Percentiles rank a stretch among this genome's conserved stretches.
Evolutionary conservation across 2,797 vertebrate genomes (phyloP).

Genomic region (Gymnothorax reevesii): DNA sequence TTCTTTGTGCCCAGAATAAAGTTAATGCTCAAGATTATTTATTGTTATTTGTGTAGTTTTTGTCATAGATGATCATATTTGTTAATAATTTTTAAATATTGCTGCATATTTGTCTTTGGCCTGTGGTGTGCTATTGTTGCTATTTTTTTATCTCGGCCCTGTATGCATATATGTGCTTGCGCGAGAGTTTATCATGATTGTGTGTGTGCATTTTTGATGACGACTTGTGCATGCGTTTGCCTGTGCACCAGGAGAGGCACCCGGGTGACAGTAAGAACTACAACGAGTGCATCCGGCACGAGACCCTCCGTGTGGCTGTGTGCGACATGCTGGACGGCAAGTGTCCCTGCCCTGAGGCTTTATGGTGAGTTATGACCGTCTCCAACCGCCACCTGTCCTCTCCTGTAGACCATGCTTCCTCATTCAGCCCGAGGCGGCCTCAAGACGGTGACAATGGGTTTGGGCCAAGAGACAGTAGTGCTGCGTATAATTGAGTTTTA

Average conservation of each 20-base stretch:
- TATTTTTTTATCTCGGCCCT: background rate
- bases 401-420: background rate
- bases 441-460: too few species aligned
- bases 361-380: conserved; percentile 74
- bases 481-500: background rate
- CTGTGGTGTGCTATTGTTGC: background rate
- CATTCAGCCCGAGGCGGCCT: too few species aligned
- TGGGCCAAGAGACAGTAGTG: too few species aligned
- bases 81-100: background rate
- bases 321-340: conserved; percentile 98
- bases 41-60: too few species aligned
- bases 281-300: conserved; percentile 96
- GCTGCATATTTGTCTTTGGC: background rate
- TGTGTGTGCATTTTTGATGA: background rate
- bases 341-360: conserved; percentile 88
- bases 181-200: background rate
- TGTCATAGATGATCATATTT: background rate
- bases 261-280: conserved; percentile 98
- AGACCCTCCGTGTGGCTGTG: conserved; percentile 94
- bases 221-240: background rate
- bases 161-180: background rate
- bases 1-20: background rate
- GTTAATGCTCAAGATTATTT: too few species aligned
- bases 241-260: conserved; percentile 83
- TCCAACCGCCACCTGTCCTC: background rate